Conservation (phyloP, 2,888 invertebrate genomes). For the Escarpia spicata region DNA sequence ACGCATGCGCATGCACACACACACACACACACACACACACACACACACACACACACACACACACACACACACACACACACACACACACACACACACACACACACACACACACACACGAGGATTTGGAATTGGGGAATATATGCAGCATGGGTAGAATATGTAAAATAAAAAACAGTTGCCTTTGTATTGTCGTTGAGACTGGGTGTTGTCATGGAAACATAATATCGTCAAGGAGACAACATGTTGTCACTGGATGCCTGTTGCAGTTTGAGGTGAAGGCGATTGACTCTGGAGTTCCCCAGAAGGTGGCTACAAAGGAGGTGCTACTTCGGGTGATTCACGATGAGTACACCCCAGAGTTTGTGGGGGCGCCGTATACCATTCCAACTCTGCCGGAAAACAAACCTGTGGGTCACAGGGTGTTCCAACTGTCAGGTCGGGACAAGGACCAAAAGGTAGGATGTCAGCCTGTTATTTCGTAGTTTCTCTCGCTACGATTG, state of each 20-base stretch:
- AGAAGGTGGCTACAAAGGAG: slow-evolving; percentile 26
- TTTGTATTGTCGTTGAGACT: neutral
- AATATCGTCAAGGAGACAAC: neutral
- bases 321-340: slow-evolving; percentile 35
- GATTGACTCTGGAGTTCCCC: slow-evolving; percentile 40
- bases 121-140: no score
- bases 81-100: no score
- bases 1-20: no score
- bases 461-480: neutral
- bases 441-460: slow-evolving; percentile 41
- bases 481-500: neutral
- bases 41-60: no score
- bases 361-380: slow-evolving; percentile 45
- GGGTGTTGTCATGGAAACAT: neutral
- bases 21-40: no score
- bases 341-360: slow-evolving; percentile 50
- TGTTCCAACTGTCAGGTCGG: slow-evolving; percentile 36
- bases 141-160: no score
- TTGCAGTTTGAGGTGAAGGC: slow-evolving; percentile 40
- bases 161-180: neutral
- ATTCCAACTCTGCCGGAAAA: slow-evolving; percentile 37
- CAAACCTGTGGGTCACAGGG: slow-evolving; percentile 34
- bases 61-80: no score
- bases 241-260: neutral
- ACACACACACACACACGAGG: no score